Evolutionary conservation across 2,888 invertebrate species (phyloP), one percentile per base, ranked within the genome.

Genomic region (Dicycla oo): DNA sequence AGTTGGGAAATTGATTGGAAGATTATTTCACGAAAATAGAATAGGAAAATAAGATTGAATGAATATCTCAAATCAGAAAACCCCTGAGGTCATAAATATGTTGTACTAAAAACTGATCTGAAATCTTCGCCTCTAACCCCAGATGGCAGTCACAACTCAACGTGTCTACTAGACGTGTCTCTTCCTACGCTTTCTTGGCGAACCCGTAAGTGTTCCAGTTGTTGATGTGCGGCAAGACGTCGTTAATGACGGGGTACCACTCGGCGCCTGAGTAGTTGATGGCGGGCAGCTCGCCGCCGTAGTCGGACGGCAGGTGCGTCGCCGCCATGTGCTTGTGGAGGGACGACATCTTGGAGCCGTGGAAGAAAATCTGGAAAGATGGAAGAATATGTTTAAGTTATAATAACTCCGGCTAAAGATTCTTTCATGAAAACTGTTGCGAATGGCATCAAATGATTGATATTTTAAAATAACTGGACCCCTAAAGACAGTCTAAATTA

Each of bases 211-310:
- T 93, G 89, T 97, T 97, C 97, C 97, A 97, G 88, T 97, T 96
- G 89, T 96, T 93, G 69, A 98, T 97, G 87, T 97, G 97, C 1
- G 97, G 97, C 38, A 97, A 92, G 80, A 97, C 95, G 2, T 96
- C 94, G 56, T 97, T 95, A 82, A 98, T 96, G 65, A 97, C 96
- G 15, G 98, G 97, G 89, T 97, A 98, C 98, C 98, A 98, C 65
- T 98, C 97, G 4, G 97, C 97, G 43, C 98, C 97, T 38, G 97
- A 96, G 91, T 98, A 98, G 93, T 98, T 96, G 74, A 98, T 97
- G 88, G 97, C 96, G 0, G 98, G 98, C 54, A 97, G 91, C 66
- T 96, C 93, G 47, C 98, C 98, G 76, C 97, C 98, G 91, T 98
- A 98, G 93, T 98, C 97, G 56, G 96, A 95, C 0, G 98, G 98